Evolutionary conservation across 64 coral and sea anemone genomes (phyloP).

Genomic region (Acropora yongei): DNA sequence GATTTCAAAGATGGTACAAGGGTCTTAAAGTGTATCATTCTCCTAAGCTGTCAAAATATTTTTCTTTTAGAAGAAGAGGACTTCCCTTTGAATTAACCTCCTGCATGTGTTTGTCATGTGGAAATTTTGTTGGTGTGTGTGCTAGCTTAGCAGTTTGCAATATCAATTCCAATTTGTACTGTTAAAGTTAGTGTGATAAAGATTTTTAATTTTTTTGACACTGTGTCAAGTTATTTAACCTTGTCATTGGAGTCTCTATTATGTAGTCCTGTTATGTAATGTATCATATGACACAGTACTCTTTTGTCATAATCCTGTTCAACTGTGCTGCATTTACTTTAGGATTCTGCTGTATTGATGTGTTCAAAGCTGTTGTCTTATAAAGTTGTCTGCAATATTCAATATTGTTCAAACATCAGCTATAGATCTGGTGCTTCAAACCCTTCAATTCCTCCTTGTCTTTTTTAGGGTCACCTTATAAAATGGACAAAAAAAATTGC

Average conservation of each 20-base stretch:
- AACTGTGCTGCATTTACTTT: not conserved
- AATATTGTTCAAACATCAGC: conserved; percentile 19
- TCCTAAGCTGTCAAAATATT: conserved; percentile 9
- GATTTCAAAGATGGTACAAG: not conserved
- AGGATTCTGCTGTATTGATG: not conserved
- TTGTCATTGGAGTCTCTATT: not conserved
- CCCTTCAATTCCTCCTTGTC: conserved; percentile 7
- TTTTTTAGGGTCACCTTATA: not conserved
- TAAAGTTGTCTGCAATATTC: not conserved
- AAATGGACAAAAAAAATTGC: not conserved
- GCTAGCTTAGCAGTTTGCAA: not conserved
- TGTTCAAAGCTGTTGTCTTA: not conserved
- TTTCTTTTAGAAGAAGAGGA: not conserved
- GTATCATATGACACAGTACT: not conserved
- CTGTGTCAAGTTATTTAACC: conserved; percentile 46
- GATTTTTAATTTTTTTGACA: not conserved
- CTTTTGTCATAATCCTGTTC: too few relatives aligned
- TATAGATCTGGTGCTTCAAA: conserved; percentile 8
- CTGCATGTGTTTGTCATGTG: not conserved
- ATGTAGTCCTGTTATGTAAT: too few relatives aligned
- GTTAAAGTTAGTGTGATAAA: not conserved
- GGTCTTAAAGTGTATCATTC: not conserved
- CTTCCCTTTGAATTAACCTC: not conserved
- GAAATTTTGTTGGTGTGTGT: not conserved
- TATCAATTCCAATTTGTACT: not conserved